A percentile compares a stretch with the other conserved stretches of the same genome.
Conservation (phyloP, 1,140 invertebrate genomes). For the Neotoxoptera formosana region DNA sequence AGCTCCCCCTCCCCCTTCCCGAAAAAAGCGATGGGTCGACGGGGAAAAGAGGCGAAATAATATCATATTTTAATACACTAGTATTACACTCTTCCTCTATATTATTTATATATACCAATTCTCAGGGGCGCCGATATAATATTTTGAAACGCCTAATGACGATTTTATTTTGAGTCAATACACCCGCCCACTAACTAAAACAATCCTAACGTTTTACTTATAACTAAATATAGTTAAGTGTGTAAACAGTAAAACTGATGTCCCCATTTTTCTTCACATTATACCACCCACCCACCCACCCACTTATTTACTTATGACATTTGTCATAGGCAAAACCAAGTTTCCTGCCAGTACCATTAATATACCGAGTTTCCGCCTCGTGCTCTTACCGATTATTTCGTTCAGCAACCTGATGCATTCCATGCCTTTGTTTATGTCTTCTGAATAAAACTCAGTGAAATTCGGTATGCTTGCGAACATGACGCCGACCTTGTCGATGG, state of each 20-base stretch:
- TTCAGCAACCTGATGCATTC: constrained; percentile 97
- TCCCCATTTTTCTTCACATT: too few relatives aligned
- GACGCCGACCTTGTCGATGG: constrained; percentile 90
- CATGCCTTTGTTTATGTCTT: constrained; percentile 95
- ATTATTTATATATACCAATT: neutral
- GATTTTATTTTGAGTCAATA: too few relatives aligned
- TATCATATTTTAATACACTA: neutral
- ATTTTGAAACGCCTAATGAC: too few relatives aligned
- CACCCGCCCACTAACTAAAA: too few relatives aligned
- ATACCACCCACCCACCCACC: too few relatives aligned
- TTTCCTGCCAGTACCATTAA: neutral
- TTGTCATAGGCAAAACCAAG: too few relatives aligned
- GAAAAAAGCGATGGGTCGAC: neutral
- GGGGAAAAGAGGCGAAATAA: neutral
- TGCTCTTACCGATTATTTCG: constrained; percentile 88
- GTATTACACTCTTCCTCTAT: neutral
- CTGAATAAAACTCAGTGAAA: constrained; percentile 98
- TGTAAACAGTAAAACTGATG: too few relatives aligned
- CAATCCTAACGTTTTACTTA: too few relatives aligned
- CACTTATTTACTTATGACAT: too few relatives aligned
- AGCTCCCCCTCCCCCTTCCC: too few relatives aligned
- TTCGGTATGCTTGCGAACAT: constrained; percentile 98
- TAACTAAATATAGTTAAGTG: too few relatives aligned
- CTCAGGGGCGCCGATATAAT: too few relatives aligned
- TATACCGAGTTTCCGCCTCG: neutral